Conservation (phyloP, 2,797 vertebrate genomes). For the Pitangus sulphuratus region DNA sequence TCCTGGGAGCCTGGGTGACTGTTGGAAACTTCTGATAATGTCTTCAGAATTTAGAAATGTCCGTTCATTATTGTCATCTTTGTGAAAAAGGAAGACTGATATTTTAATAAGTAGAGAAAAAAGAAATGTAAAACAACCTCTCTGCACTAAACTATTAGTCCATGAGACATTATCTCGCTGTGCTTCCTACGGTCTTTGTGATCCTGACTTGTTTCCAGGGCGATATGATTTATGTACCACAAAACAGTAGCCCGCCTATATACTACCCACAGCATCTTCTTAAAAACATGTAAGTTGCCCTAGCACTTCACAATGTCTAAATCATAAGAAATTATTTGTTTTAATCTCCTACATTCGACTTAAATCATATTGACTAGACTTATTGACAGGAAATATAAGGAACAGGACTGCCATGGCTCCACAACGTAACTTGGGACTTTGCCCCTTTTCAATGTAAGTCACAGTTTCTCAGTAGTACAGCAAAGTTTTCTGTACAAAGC, state of each 20-base stretch:
- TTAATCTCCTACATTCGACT: background rate
- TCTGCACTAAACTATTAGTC: background rate
- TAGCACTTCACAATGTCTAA: background rate
- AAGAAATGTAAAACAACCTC: background rate
- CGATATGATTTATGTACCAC: background rate
- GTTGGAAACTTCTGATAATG: background rate
- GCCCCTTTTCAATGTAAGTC: background rate
- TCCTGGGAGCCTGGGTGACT: background rate
- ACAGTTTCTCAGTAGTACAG: background rate
- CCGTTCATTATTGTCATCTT: background rate
- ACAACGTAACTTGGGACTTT: background rate
- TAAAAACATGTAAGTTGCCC: background rate
- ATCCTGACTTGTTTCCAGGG: background rate
- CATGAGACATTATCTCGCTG: background rate
- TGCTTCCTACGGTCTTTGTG: background rate
- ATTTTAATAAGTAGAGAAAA: conserved; percentile 35
- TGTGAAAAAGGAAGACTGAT: conserved; percentile 37
- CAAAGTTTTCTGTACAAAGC: background rate
- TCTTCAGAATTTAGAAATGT: background rate
- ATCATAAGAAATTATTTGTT: conserved; percentile 22
- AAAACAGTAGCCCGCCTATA: background rate
- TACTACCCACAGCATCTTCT: background rate
- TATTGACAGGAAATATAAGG: background rate
- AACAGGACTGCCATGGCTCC: background rate
- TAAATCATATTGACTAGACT: background rate